Conservation (phyloP, 2,797 vertebrate genomes). For the Otolemur crassicaudatus region DNA sequence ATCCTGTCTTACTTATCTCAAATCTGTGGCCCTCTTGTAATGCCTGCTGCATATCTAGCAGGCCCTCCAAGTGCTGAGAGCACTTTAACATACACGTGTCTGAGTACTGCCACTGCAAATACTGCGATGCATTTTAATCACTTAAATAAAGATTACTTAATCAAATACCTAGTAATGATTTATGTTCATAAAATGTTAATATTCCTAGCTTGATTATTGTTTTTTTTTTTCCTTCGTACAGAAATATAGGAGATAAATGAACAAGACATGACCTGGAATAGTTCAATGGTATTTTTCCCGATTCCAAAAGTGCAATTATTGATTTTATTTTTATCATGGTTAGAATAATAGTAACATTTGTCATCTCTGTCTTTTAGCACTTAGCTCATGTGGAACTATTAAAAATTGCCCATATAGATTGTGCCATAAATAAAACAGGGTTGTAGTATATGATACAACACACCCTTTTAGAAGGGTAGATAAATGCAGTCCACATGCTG, state of each 20-base stretch:
- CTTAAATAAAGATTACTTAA: constrained; percentile 71
- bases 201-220: constrained; percentile 60
- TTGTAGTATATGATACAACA: constrained; percentile 59
- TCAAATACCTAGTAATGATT: constrained; percentile 70
- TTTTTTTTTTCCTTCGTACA: constrained; percentile 42
- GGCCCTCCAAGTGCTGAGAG: neutral
- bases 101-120: constrained; percentile 37
- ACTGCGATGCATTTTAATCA: constrained; percentile 34
- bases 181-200: constrained; percentile 73
- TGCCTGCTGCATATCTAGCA: neutral
- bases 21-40: neutral
- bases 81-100: neutral
- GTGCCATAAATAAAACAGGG: constrained; percentile 85
- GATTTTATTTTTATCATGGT: constrained; percentile 88
- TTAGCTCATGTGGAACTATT: constrained; percentile 80
- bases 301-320: constrained; percentile 87
- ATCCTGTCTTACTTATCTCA: neutral
- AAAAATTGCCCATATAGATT: constrained; percentile 84
- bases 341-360: constrained; percentile 87
- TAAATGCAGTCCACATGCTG: constrained; percentile 67
- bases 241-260: constrained; percentile 83
- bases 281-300: constrained; percentile 82
- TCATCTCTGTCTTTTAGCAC: constrained; percentile 86
- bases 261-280: constrained; percentile 78
- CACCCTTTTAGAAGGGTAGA: constrained; percentile 75